Evolutionary conservation across 2,888 invertebrate species (phyloP).

Genomic region (Microplitis deprimator): DNA sequence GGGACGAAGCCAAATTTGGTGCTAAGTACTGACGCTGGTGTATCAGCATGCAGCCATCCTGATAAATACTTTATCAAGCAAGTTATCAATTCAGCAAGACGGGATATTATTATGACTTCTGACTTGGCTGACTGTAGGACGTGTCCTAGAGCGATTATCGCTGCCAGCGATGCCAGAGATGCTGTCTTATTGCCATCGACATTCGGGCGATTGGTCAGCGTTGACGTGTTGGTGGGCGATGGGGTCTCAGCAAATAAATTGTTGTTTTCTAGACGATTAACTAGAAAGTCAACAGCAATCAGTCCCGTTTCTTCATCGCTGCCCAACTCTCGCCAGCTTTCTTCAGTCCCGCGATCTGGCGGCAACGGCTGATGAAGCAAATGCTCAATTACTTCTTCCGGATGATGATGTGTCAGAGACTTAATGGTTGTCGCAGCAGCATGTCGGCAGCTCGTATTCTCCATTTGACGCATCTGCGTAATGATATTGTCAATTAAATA

Average conservation of each 20-base stretch:
- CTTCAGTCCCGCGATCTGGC: constrained; percentile 60
- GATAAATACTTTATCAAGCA: constrained; percentile 61
- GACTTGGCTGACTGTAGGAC: constrained; percentile 58
- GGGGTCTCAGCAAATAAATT: constrained; percentile 56
- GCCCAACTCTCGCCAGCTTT: constrained; percentile 66
- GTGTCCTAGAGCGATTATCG: constrained; percentile 60
- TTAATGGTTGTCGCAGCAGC: constrained; percentile 60
- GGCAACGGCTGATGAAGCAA: constrained; percentile 63
- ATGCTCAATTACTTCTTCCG: constrained; percentile 61
- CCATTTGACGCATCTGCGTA: constrained; percentile 64
- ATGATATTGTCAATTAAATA: constrained; percentile 63
- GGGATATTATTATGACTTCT: constrained; percentile 56
- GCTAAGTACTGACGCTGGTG: constrained; percentile 60
- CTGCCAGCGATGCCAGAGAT: constrained; percentile 57
- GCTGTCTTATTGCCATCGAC: constrained; percentile 52
- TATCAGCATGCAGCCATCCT: constrained; percentile 64
- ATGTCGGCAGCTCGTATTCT: constrained; percentile 60
- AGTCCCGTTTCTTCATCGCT: constrained; percentile 56
- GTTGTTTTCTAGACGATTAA: constrained; percentile 57
- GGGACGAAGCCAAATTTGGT: constrained; percentile 66
- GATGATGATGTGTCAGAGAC: constrained; percentile 59
- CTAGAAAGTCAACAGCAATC: constrained; percentile 59
- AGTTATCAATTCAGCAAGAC: constrained; percentile 56
- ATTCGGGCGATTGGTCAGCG: constrained; percentile 1
- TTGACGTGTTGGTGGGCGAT: constrained; percentile 16